Base-by-base conservation (phyloP, 2,888 invertebrate species). In the Brachypalpus laphriformis region DNA sequence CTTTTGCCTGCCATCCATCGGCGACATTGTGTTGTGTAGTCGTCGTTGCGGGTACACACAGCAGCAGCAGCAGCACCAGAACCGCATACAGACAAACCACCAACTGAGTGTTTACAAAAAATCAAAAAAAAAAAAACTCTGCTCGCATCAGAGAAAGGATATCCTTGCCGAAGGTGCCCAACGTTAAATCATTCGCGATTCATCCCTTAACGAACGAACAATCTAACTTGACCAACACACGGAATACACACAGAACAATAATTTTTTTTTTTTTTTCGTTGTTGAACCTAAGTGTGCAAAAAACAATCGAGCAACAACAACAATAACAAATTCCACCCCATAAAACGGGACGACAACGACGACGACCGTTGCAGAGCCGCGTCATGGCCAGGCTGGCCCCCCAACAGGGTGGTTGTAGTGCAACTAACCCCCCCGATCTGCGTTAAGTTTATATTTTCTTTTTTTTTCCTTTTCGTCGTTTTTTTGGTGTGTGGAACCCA, bases 101-200 rank as follows among this genome's bases (percentile, higher is more conserved):
- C 5, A 74, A 65, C 40, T 37, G 51, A 66, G 37, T 28, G 66
- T 42, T 47, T 57, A 49, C 9, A 51, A 59, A 61, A 25, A 49
- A 22, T 34, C 9, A 49, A 49, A 75, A 51, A 56, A 42, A 51
- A 68, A 77, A 68, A 74, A 63, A 63, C 14, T 11, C 22, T 40
- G 34, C 66, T 66, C 65, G 37, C 80, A 81, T 66, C 75, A 65
- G 80, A 76, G 71, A 81, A 85, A 75, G 81, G 71, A 83, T 87
- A 83, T 83, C 87, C 75, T 59, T 83, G 56, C 63, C 68, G 72
- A 87, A 76, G 75, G 75, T 80, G 75, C 59, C 71, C 71, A 76
- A 78, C 65, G 86, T 86, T 87, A 87, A 87, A 87, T 88, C 88
- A 88, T 88, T 88, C 88, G 88, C 88, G 88, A 88, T 88, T 88